These are phyloP conservation scores for Diachasmimorpha longicaudata DNA, from an alignment of 1,140 invertebrate species.

Conservation along the genomic window DNA sequence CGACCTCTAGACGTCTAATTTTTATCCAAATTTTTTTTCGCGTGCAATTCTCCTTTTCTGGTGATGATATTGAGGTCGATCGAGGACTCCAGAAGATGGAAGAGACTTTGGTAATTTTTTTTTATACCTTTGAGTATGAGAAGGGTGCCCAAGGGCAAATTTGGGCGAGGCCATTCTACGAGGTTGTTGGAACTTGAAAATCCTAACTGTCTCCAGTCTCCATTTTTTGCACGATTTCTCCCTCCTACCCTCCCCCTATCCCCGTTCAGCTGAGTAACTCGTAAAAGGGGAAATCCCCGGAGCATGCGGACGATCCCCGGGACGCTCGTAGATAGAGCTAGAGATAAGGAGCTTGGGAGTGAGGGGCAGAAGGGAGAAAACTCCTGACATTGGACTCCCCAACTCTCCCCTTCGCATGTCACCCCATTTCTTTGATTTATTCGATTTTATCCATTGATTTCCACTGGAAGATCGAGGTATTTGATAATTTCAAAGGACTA, in stretches of 20 bases:
- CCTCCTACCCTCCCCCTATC: too few relatives aligned
- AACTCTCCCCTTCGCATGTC: background rate
- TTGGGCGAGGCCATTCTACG: constrained; percentile 37
- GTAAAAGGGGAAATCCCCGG: constrained; percentile 38
- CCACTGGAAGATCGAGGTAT: constrained; percentile 31
- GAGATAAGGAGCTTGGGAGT: constrained; percentile 37
- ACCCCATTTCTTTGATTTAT: constrained; percentile 46
- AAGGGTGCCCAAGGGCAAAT: constrained; percentile 31
- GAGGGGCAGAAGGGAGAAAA: background rate
- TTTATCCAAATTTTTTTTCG: background rate
- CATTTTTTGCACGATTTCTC: background rate
- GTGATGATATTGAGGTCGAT: background rate
- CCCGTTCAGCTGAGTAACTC: constrained; percentile 24
- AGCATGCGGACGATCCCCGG: constrained; percentile 31
- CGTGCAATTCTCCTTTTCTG: background rate
- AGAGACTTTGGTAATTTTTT: constrained; percentile 29
- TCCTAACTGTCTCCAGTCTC: background rate
- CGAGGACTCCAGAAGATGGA: background rate
- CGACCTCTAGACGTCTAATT: too few relatives aligned
- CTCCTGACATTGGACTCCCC: background rate
- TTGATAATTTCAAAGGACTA: constrained; percentile 25
- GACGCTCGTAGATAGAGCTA: constrained; percentile 41
- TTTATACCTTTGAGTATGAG: background rate
- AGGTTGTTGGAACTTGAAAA: constrained; percentile 48
- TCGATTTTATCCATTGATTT: constrained; percentile 47